Percentiles rank a stretch among this genome's conserved stretches.
phyloP scores from a whole-genome alignment of 2,797 vertebrate genomes.

The Paguma larvata region DNA sequence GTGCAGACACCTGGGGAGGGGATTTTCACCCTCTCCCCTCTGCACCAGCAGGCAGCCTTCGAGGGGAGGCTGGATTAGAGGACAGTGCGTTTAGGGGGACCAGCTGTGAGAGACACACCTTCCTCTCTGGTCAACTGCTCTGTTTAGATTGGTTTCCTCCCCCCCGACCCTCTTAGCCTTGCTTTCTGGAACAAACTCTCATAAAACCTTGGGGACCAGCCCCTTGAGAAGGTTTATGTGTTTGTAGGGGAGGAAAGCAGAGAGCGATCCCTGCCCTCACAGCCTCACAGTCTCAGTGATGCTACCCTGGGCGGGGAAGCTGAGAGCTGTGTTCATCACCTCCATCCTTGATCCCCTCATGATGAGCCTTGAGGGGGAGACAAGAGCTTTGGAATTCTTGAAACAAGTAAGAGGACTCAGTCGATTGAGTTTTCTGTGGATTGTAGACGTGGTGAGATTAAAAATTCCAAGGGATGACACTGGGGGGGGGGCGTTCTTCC shows the following conservation, averaged over 20 bases:
- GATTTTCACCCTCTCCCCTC: background rate
- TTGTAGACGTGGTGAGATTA: conserved; percentile 40
- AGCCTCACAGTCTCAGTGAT: background rate
- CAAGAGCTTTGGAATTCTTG: conserved; percentile 59
- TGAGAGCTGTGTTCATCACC: background rate
- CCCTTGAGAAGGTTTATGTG: conserved; percentile 77
- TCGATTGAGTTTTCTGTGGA: conserved; percentile 13
- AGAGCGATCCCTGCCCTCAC: background rate
- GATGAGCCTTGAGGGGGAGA: background rate
- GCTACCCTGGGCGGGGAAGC: background rate
- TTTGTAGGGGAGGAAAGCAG: conserved; percentile 19
- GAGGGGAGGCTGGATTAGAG: background rate
- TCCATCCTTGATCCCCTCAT: background rate
- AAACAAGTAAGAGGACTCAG: conserved; percentile 37
- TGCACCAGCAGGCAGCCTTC: background rate
- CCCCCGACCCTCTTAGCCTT: background rate
- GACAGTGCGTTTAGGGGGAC: background rate
- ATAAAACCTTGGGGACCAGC: conserved; percentile 80
- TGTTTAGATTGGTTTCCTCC: background rate
- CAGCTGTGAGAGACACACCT: background rate
- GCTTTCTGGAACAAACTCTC: conserved; percentile 59
- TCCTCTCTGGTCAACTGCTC: background rate
- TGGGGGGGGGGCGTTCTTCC: background rate
- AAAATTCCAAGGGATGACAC: conserved; percentile 18
- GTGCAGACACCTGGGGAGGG: background rate